phyloP scores from a whole-genome alignment of 1,140 invertebrate species.

The Drusus annulatus region DNA sequence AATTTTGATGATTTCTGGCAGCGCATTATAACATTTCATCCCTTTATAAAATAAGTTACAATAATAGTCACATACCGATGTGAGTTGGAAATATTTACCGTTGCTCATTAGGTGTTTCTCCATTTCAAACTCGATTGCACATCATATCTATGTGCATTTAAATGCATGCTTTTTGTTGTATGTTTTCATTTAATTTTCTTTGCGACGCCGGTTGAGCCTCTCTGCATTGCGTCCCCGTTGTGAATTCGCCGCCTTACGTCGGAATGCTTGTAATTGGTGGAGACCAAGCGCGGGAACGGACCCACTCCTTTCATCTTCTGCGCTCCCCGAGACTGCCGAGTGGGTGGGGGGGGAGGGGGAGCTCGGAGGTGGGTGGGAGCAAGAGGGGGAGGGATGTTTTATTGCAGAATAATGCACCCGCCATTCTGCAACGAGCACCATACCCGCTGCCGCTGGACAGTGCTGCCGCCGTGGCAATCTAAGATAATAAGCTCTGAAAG shows the following conservation, averaged over 20 bases:
- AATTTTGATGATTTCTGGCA: too few species aligned
- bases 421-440: constrained; percentile 6
- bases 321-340: constrained; percentile 14
- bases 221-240: constrained; percentile 26
- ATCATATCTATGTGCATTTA: too few species aligned
- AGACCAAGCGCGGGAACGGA: constrained; percentile 51
- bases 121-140: too few species aligned
- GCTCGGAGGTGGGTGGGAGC: background rate
- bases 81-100: too few species aligned
- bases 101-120: too few species aligned
- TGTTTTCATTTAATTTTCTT: too few species aligned
- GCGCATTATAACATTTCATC: too few species aligned
- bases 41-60: too few species aligned
- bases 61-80: too few species aligned
- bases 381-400: constrained; percentile 3
- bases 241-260: constrained; percentile 48
- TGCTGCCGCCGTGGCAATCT: constrained; percentile 7
- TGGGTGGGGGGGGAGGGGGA: background rate
- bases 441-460: background rate
- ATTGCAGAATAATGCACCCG: constrained; percentile 10
- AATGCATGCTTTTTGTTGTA: too few species aligned
- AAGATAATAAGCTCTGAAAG: too few species aligned
- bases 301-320: constrained; percentile 52
- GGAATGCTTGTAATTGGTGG: constrained; percentile 55
- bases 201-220: background rate